phyloP scores from a whole-genome alignment of 2,888 invertebrate species.

The Drosophila mettleri region DNA sequence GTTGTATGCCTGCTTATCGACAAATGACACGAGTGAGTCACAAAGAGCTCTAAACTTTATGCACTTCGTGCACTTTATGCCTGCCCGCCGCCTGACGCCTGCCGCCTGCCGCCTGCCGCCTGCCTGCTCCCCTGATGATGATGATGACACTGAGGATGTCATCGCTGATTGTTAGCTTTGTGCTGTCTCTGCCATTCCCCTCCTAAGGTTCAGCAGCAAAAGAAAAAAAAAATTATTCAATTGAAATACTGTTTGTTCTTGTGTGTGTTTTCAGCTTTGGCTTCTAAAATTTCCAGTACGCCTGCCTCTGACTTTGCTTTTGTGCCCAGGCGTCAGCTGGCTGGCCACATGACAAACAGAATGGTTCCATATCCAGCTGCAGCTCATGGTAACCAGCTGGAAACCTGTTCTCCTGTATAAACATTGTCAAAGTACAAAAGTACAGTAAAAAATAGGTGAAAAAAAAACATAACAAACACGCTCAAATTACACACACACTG shows the following conservation, averaged over 20 bases:
- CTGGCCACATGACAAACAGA: conserved; percentile 64
- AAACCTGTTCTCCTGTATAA: conserved; percentile 59
- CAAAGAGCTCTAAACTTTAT: conserved; percentile 58
- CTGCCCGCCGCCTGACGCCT: no score
- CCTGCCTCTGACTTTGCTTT: conserved; percentile 25
- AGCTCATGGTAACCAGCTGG: conserved; percentile 36
- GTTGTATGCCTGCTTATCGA: conserved; percentile 51
- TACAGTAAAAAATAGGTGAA: conserved; percentile 11
- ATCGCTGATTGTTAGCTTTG: conserved; percentile 43
- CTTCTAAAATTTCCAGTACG: conserved; percentile 41
- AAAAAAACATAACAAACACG: conserved; percentile 23
- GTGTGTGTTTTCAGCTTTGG: conserved; percentile 30
- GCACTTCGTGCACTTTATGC: conserved; percentile 63
- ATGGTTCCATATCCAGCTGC: conserved; percentile 34
- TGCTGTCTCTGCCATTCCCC: background rate
- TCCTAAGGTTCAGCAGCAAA: background rate
- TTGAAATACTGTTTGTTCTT: conserved; percentile 72
- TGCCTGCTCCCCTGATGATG: conserved; percentile 19
- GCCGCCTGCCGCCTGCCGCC: no score
- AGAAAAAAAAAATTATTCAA: conserved; percentile 62
- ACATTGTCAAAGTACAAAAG: conserved; percentile 61
- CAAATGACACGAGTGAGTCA: conserved; percentile 60
- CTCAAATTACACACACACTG: conserved; percentile 44
- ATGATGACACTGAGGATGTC: conserved; percentile 26
- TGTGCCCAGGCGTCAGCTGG: conserved; percentile 52